phyloP scores from a whole-genome alignment of 2,797 vertebrate species.

The Sebastes itinus region DNA sequence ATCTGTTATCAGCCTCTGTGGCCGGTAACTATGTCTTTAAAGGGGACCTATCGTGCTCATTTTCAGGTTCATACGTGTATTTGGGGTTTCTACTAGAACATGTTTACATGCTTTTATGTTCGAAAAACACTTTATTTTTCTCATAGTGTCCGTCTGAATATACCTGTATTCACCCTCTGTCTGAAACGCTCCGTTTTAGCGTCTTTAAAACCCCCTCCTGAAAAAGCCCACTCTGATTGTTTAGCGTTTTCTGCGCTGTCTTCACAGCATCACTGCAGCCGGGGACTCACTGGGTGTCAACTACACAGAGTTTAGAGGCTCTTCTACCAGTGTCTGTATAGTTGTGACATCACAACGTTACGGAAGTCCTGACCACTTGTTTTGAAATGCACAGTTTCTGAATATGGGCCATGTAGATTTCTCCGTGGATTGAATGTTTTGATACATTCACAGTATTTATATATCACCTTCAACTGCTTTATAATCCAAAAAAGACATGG shows the following conservation, averaged over 20 bases:
- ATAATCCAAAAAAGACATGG: no score
- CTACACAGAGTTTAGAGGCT: no score
- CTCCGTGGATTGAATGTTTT: no score
- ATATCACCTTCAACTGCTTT: no score
- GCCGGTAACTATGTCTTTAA: constrained; percentile 55
- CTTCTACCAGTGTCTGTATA: no score
- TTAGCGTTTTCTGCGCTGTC: accelerated
- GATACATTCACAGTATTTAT: no score
- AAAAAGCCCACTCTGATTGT: no score
- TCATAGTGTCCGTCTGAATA: background rate
- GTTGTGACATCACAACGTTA: no score
- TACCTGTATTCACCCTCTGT: background rate
- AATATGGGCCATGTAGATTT: accelerated
- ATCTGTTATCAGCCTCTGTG: constrained; percentile 41
- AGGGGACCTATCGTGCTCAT: background rate
- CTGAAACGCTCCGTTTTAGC: background rate
- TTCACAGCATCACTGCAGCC: no score
- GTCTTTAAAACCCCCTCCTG: background rate
- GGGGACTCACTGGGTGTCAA: no score
- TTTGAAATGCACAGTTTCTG: no score
- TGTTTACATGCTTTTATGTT: background rate
- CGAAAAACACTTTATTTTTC: background rate
- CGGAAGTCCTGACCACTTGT: no score
- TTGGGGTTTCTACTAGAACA: background rate
- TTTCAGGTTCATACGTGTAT: background rate